Conservation (phyloP, 2,113 vertebrate genomes). For the Fukomys damarensis region DNA sequence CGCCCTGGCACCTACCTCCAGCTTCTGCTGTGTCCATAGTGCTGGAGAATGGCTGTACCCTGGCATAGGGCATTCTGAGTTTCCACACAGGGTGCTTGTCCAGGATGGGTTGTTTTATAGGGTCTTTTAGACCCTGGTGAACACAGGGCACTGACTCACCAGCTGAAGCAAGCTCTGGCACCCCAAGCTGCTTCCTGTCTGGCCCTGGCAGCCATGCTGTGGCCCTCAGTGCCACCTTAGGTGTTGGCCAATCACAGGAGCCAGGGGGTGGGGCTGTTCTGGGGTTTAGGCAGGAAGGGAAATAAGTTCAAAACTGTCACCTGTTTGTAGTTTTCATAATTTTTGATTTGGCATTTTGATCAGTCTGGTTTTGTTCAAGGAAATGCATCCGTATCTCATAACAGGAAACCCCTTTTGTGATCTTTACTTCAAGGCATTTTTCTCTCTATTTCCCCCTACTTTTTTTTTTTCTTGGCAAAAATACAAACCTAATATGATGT, state of each 20-base stretch:
- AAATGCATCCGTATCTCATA: conserved; percentile 80
- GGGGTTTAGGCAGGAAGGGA: conserved; percentile 58
- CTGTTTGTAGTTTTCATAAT: conserved; percentile 82
- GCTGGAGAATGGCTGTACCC: not conserved
- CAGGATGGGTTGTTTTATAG: not conserved
- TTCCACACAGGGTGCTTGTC: not conserved
- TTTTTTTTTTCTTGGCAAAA: conserved; percentile 70
- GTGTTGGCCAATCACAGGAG: not conserved
- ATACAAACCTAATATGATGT: conserved; percentile 71
- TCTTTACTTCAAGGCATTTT: conserved; percentile 83
- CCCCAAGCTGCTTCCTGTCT: not conserved
- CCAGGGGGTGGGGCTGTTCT: not conserved
- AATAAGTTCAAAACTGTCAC: conserved; percentile 70
- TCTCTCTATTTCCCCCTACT: conserved; percentile 41
- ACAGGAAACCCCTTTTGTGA: conserved; percentile 82
- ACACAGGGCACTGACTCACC: not conserved
- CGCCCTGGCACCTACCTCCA: not conserved
- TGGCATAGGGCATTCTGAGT: not conserved
- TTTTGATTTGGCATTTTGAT: conserved; percentile 81
- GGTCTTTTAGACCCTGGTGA: not conserved
- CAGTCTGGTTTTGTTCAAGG: conserved; percentile 81
- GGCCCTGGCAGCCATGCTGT: not conserved
- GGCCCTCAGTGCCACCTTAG: not conserved
- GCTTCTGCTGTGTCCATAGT: not conserved
- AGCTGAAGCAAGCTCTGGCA: accelerated